A percentile compares a stretch with the other conserved stretches of the same genome.
Evolutionary conservation across 2,888 invertebrate genomes (phyloP).

Genomic region (Mechanitis mazaeus): DNA sequence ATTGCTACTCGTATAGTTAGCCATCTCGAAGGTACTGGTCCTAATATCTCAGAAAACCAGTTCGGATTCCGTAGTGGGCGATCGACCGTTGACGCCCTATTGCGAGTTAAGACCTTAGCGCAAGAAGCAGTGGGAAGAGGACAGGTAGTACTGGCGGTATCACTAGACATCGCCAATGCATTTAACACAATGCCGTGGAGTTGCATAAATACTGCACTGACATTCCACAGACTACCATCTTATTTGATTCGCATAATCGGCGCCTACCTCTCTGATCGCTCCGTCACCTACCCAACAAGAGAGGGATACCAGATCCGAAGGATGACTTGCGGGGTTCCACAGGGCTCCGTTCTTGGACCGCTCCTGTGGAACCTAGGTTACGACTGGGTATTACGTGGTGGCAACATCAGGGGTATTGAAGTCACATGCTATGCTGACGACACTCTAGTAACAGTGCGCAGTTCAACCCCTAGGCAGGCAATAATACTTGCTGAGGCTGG

Average conservation of each 20-base stretch:
- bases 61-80: slow-evolving; percentile 18
- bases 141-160: slow-evolving; percentile 27
- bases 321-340: too few species aligned
- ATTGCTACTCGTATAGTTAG: slow-evolving; percentile 18
- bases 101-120: slow-evolving; percentile 11
- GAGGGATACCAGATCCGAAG: too few species aligned
- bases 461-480: neutral
- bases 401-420: too few species aligned
- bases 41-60: slow-evolving; percentile 8
- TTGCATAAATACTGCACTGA: slow-evolving; percentile 29
- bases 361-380: too few species aligned
- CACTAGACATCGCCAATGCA: slow-evolving; percentile 31
- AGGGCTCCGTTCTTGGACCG: too few species aligned
- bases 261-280: too few species aligned
- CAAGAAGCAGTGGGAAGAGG: slow-evolving; percentile 19
- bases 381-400: too few species aligned
- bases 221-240: slow-evolving; percentile 25
- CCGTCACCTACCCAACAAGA: too few species aligned
- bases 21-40: slow-evolving; percentile 19
- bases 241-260: slow-evolving; percentile 14
- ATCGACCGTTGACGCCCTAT: slow-evolving; percentile 20
- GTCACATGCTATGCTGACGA: neutral
- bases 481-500: neutral
- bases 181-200: slow-evolving; percentile 33
- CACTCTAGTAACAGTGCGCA: neutral